Evolutionary conservation across 2,888 invertebrate genomes (phyloP), one percentile per base, ranked within the genome.

Genomic region (Clistopyga incitator): DNA sequence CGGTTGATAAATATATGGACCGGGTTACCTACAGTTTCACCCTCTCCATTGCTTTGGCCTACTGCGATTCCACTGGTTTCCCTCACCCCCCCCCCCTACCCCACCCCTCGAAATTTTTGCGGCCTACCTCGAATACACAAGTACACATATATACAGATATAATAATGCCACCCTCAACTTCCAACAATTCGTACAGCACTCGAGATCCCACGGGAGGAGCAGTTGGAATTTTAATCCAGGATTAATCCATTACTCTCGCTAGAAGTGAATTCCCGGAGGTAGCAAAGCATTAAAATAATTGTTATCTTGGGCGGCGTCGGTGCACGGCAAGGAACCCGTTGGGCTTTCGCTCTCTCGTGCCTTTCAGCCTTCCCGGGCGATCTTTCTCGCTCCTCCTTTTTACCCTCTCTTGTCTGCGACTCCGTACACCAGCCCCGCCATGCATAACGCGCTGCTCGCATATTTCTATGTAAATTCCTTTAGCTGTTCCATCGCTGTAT

Each of bases 231-330:
- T 84, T 77, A 82, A 84, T 84, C 82, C 78, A 76, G 67, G 76
- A 84, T 84, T 84, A 84, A 84, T 84, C 84, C 84, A 84, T 82
- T 84, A 84, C 82, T 82, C 78, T 71, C 82, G 82, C 82, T 79
- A 84, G 79, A 84, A 84, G 82, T 79, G 76, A 82, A 84, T 84
- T 84, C 84, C 38, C 82, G 76, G 84, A 82, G 84, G 82, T 81
- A 84, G 71, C 81, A 79, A 82, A 83, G 85, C 85, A 85, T 85
- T 85, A 85, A 85, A 83, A 82, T 83, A 85, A 85, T 85, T 83
- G 80, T 85, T 85, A 83, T 85, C 82, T 84, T 75, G 75, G 78
- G 75, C 78, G 65, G 65, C 42, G 65, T 42, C 52, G 67, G 25
- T 45, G 50, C 54, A 68, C 38, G 38, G 34, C 18, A 64, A 64